phyloP scores from a whole-genome alignment of 2,113 vertebrate species.

The Mola mola region DNA sequence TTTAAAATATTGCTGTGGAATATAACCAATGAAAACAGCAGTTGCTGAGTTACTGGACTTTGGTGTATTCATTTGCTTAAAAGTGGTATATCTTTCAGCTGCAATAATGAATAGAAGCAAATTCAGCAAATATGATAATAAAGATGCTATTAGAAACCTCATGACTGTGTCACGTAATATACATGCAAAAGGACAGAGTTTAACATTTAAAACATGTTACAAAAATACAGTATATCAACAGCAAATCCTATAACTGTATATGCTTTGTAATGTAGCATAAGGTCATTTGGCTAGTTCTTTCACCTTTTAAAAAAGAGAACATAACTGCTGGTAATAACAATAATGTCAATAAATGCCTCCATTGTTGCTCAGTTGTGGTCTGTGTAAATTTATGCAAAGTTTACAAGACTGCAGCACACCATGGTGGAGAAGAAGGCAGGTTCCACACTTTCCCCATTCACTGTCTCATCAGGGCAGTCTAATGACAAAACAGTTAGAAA shows the following conservation, averaged over 20 bases:
- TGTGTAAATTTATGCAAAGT: slow-evolving; percentile 62
- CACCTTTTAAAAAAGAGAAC: background rate
- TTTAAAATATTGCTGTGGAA: slow-evolving; percentile 54
- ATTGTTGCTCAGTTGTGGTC: slow-evolving; percentile 5
- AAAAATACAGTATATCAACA: slow-evolving; percentile 9
- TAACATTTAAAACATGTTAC: background rate
- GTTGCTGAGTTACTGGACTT: slow-evolving; percentile 15
- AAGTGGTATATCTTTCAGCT: background rate
- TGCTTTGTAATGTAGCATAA: background rate
- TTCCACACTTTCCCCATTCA: slow-evolving; percentile 70
- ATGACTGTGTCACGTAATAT: slow-evolving; percentile 4
- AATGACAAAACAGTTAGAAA: slow-evolving; percentile 18
- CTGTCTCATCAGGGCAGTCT: slow-evolving; percentile 82
- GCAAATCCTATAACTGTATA: background rate
- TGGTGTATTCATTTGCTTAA: slow-evolving; percentile 30
- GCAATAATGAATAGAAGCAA: background rate
- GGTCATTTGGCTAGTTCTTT: background rate
- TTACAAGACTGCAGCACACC: slow-evolving; percentile 74
- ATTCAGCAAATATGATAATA: slow-evolving; percentile 7
- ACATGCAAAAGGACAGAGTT: slow-evolving; percentile 5
- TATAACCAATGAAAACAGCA: slow-evolving; percentile 24
- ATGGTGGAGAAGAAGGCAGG: slow-evolving; percentile 79
- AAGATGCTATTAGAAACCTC: slow-evolving; percentile 2
- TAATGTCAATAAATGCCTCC: slow-evolving; percentile 14
- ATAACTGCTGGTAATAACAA: background rate